Evolutionary conservation across 2,888 invertebrate genomes (phyloP), one percentile per base, ranked within the genome.

Genomic region (Phyllotreta striolata): DNA sequence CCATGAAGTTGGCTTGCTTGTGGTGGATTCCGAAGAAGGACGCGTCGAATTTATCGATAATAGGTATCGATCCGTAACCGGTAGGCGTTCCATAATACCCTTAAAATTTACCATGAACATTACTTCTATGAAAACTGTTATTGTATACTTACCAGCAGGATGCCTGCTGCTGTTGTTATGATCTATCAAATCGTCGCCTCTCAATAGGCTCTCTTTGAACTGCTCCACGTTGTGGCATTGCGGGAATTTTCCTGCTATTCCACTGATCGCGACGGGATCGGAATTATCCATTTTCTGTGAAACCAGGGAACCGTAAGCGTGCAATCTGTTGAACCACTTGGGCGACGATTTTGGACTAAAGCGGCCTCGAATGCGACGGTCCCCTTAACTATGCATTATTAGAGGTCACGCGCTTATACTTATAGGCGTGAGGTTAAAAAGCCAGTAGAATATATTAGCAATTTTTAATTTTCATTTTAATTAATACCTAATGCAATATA

Each of bases 131-230:
- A n/a, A n/a, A n/a, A n/a, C n/a, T n/a, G n/a, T n/a, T n/a, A n/a
- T n/a, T n/a, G n/a, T n/a, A n/a, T n/a, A n/a, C n/a, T n/a, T n/a
- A n/a, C n/a, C n/a, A n/a, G n/a, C n/a, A n/a, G 24, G 24, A 24
- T 24, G 24, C 24, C 24, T 24, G 24, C 94, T 85, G 41, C 89
- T 85, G 70, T 88, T 88, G 75, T 91, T 91, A 46, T 89, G 91
- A 59, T 93, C 93, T 63, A 94, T 88, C 83, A 95, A 44, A 62
- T 75, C 89, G 38, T 84, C 82, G 57, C 86, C 85, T 64, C 84
- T 83, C 54, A 86, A 80, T 6, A 90, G 78, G 52, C 82, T 82
- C 1, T 83, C 72, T 78, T 82, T 76, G 9, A 90, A 85, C 71
- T 88, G 85, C 14, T 81, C 80, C 46, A 89, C 80, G 73, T 85